phyloP scores from a whole-genome alignment of 2,797 vertebrate species.

The Rhodeus uyekii region DNA sequence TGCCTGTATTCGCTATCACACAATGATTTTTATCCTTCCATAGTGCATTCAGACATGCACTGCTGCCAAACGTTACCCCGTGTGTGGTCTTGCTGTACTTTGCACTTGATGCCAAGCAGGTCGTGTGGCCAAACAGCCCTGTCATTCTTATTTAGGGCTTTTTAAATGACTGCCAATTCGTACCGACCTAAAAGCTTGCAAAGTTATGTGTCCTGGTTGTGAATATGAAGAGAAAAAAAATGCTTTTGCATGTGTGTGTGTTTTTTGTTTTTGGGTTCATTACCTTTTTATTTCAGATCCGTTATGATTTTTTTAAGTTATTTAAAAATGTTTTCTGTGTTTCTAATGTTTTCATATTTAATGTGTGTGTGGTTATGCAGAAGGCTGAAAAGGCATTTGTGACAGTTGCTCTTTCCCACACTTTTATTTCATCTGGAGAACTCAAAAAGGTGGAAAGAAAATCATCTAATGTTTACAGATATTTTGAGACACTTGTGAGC shows the following conservation, averaged over 20 bases:
- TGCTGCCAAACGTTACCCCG: conserved; percentile 39
- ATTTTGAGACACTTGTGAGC: neutral
- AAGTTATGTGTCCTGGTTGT: neutral
- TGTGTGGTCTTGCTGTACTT: conserved; percentile 38
- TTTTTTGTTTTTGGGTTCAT: neutral
- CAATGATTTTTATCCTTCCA: conserved; percentile 13
- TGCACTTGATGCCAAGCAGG: conserved; percentile 30
- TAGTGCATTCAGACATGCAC: conserved; percentile 25
- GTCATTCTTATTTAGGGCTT: conserved; percentile 4
- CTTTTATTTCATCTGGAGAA: conserved; percentile 17
- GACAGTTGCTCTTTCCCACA: neutral
- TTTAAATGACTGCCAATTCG: conserved; percentile 8
- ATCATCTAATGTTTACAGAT: conserved; percentile 24
- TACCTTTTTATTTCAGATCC: conserved; percentile 12
- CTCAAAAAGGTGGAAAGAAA: conserved; percentile 43
- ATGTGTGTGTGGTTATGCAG: conserved; percentile 21
- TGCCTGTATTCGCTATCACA: neutral
- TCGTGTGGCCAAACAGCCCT: conserved; percentile 16
- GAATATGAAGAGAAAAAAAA: neutral
- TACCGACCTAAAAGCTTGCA: neutral
- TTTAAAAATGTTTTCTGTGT: conserved; percentile 5
- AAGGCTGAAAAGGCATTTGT: neutral
- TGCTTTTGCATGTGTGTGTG: conserved; percentile 46
- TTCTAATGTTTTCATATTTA: conserved; percentile 10
- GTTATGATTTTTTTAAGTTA: conserved; percentile 20